A percentile compares a stretch with the other conserved stretches of the same genome.
Evolutionary conservation across 2,888 invertebrate species (phyloP).

Genomic region (Aporophyla lueneburgensis): DNA sequence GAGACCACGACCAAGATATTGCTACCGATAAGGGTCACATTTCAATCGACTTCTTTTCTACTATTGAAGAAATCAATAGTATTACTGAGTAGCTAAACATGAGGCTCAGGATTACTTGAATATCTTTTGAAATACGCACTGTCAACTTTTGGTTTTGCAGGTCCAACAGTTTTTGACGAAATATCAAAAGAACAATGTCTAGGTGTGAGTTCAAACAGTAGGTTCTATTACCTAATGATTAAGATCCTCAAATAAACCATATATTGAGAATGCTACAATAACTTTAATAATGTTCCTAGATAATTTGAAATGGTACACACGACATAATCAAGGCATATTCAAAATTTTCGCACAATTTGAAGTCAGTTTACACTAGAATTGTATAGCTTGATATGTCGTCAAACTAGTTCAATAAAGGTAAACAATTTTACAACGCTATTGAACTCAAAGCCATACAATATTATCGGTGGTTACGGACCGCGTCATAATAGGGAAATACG

Average conservation of each 20-base stretch:
- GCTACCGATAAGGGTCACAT: no score
- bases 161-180: not conserved
- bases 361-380: not conserved
- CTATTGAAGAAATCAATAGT: no score
- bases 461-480: slow-evolving; percentile 13
- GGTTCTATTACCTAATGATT: not conserved
- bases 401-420: slow-evolving; percentile 16
- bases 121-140: not conserved
- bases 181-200: not conserved
- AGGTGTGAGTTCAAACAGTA: not conserved
- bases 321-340: no score
- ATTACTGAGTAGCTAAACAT: no score
- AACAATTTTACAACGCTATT: slow-evolving; percentile 21
- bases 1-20: no score
- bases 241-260: no score
- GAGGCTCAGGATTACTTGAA: not conserved
- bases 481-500: slow-evolving; percentile 41
- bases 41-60: no score
- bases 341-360: not conserved
- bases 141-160: fast-evolving
- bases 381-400: not conserved
- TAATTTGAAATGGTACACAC: not conserved
- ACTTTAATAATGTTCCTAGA: not conserved
- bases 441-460: slow-evolving; percentile 24
- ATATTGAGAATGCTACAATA: not conserved